Evolutionary conservation across 2,113 vertebrate species (phyloP), one percentile per base, ranked within the genome.

Genomic region (Gymnogyps californianus): DNA sequence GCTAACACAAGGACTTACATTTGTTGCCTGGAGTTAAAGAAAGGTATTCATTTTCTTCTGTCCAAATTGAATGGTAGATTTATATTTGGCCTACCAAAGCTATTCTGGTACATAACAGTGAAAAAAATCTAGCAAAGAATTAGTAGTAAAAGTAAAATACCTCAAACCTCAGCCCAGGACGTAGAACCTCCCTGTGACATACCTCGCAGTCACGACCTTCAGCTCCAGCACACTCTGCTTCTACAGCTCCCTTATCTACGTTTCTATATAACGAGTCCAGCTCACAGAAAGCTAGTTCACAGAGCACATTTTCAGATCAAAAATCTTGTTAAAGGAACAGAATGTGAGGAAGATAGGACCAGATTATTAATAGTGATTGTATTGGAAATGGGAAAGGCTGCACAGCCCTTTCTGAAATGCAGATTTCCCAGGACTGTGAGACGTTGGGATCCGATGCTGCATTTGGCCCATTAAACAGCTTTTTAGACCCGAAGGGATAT

Each of bases 261-360:
- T 89, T 91, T 59, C 81, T 54, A 34, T 70, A 32, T 28, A 86
- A 87, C 0, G 0, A 89, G 65, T 79, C 65, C 70, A 76, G 70
- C 49, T 87, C 44, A 57, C 57, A 79, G 65, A 96, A 78, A 84
- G 52, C 29, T n/a, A 82, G 69, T 57, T 89, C 70, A 84, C 61
- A 47, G 34, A 87, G 81, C 61, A 75, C 66, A 79, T 71, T 95
- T 91, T 79, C 89, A 87, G 91, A 94, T 89, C 91, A 94, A 87
- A 89, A 89, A 79, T 46, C 61, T 76, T 96, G 93, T 91, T 96
- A 95, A 95, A 83, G 66, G 77, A 96, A 91, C 52, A 83, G 84
- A 93, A 93, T 57, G 69, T 59, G 74, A 91, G 69, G 38, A 89
- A 94, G 81, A 94, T 36, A 87, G 87, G 47, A 59, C 52, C 47